A percentile compares a stretch with the other conserved stretches of the same genome.
Conservation (phyloP, 2,113 vertebrate genomes). For the Phodopus roborovskii region DNA sequence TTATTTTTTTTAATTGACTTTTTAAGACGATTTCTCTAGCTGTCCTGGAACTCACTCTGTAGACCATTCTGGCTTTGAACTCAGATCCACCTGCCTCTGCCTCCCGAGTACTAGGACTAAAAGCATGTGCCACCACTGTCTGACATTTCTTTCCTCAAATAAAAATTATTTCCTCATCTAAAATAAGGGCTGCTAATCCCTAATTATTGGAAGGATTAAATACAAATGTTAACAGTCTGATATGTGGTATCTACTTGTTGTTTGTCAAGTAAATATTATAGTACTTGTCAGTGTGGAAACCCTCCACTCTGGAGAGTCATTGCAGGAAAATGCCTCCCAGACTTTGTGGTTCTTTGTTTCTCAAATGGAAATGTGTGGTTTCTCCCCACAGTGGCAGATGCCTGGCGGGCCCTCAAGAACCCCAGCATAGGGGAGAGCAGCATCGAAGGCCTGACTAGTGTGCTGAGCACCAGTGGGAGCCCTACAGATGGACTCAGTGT, state of each 20-base stretch:
- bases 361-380: conserved; percentile 59
- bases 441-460: conserved; percentile 95
- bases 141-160: not conserved
- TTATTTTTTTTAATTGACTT: not conserved
- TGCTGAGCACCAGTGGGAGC: conserved; percentile 96
- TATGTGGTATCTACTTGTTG: not conserved
- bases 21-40: not conserved
- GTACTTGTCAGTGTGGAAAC: conserved; percentile 51
- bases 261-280: conserved; percentile 42
- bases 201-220: conserved; percentile 39
- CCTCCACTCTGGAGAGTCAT: conserved; percentile 14
- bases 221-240: conserved; percentile 29
- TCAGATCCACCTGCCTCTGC: not conserved
- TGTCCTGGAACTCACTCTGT: not conserved
- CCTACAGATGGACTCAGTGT: conserved; percentile 92
- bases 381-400: conserved; percentile 92
- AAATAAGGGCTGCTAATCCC: conserved; percentile 9
- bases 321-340: conserved; percentile 38
- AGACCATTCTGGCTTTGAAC: not conserved
- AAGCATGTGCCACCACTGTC: not conserved
- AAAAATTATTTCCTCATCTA: conserved; percentile 40
- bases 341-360: conserved; percentile 7
- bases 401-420: conserved; percentile 98
- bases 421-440: conserved; percentile 98
- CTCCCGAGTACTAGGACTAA: not conserved